Conservation (phyloP, 2,888 invertebrate species). For the Mongoloraphidia duomilia region DNA sequence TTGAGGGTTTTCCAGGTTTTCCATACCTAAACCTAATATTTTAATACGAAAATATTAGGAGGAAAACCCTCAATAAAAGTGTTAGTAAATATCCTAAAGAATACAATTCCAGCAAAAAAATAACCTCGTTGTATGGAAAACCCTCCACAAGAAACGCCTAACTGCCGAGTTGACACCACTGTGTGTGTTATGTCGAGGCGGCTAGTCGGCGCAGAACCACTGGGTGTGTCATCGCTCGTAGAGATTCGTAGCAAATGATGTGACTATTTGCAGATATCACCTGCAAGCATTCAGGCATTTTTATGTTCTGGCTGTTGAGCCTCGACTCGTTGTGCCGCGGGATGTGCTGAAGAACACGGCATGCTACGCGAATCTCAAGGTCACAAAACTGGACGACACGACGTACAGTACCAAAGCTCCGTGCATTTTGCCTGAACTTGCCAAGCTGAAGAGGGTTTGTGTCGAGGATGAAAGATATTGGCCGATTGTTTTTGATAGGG, state of each 20-base stretch:
- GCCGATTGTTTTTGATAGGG: conserved; percentile 70
- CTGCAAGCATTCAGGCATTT: conserved; percentile 93
- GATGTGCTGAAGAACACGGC: conserved; percentile 68
- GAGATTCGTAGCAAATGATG: not conserved
- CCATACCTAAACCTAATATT: too few relatives aligned
- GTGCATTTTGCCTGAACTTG: conserved; percentile 71
- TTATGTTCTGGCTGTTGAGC: conserved; percentile 88
- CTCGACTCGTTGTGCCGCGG: conserved; percentile 72
- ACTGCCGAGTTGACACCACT: too few relatives aligned
- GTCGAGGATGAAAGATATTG: conserved; percentile 80
- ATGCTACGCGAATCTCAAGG: conserved; percentile 67
- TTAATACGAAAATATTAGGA: too few relatives aligned
- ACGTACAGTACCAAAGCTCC: conserved; percentile 51
- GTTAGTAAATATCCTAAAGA: too few relatives aligned
- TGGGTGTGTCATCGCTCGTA: too few relatives aligned
- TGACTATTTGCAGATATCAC: conserved; percentile 57
- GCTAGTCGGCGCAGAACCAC: too few relatives aligned
- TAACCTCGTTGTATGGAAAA: too few relatives aligned
- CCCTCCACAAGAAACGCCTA: too few relatives aligned
- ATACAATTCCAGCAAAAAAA: too few relatives aligned
- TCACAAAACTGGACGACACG: conserved; percentile 32
- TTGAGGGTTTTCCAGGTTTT: too few relatives aligned
- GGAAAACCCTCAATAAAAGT: too few relatives aligned
- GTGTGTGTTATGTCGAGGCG: too few relatives aligned
- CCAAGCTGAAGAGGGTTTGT: conserved; percentile 55